Evolutionary conservation across 1,140 invertebrate species (phyloP), one percentile per base, ranked within the genome.

Genomic region (Apis dorsata): DNA sequence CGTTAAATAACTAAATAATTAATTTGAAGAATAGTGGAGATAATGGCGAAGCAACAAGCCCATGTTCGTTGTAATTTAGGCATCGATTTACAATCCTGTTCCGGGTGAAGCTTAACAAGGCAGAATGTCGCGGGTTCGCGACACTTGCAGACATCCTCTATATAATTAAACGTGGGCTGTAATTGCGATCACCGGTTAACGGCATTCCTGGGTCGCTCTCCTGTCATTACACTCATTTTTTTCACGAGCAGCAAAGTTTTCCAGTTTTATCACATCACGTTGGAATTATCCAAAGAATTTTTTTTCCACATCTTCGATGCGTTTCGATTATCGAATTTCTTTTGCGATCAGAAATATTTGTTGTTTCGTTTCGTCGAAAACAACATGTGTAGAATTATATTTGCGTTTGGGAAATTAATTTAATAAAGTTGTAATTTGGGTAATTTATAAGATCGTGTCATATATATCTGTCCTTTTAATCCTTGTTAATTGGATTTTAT

Each of bases 131-230:
- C 51, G 60, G 21, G 17, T 24, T 28, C 10, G 59, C 59, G 24
- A 66, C 80, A 59, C 53, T 81, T 69, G 66, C 63, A 60, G 57
- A 53, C 72, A 76, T 69, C 55, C 73, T 69, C 34, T 21, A 44
- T 28, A 57, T 81, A 81, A 81, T 81, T 81, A 77, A 81, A 81
- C 17, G 65, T n/a, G 28, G 24, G n/a, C 73, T 59, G 34, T 81
- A 81, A 81, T 76, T 76, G 72, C 55, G 15, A 66, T 76, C 63
- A 24, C 1, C 19, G 63, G 51, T 68, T 66, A 81, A 81, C 71
- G 71, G 66, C 71, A 62, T 59, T 15, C 53, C 53, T 8, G 62
- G 19, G 1, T 55, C 49, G 59, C 69, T 21, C 21, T 59, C 53
- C 44, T 81, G 63, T 81, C 72, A 81, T 76, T 81, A 76, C 34